phyloP scores from a whole-genome alignment of 2,797 vertebrate genomes.

The Benthosema pterotum region DNA sequence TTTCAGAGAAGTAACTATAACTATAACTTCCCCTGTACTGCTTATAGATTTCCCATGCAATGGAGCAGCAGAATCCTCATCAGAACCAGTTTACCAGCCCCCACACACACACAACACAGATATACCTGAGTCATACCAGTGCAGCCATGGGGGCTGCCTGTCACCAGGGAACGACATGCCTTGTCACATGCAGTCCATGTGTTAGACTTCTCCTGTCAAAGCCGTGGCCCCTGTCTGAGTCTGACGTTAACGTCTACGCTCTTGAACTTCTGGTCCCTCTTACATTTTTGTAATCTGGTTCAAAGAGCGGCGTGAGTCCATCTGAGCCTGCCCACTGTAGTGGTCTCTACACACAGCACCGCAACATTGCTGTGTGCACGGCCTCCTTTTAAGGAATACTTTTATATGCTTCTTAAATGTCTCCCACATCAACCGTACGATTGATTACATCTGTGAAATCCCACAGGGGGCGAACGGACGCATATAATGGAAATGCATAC shows the following conservation, averaged over 20 bases:
- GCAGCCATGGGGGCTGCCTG: background rate
- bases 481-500: constrained; percentile 34
- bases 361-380: constrained; percentile 30
- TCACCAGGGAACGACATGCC: background rate
- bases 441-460: constrained; percentile 54
- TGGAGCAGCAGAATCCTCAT: background rate
- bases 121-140: background rate
- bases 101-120: constrained; percentile 1
- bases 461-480: constrained; percentile 23
- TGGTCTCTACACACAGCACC: too few species aligned
- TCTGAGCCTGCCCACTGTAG: constrained; percentile 59
- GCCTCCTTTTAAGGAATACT: constrained; percentile 72
- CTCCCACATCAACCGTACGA: constrained; percentile 37
- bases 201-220: constrained; percentile 19
- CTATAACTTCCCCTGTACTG: too few species aligned
- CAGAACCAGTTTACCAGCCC: background rate
- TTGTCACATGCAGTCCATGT: constrained; percentile 34
- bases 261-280: constrained; percentile 51
- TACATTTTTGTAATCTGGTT: constrained; percentile 58
- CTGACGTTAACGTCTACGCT: constrained; percentile 11
- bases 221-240: constrained; percentile 17
- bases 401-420: constrained; percentile 66
- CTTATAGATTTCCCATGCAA: background rate
- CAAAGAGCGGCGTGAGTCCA: constrained; percentile 42
- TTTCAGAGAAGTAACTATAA: too few species aligned